These are phyloP conservation scores for Ficedula albicollis DNA, from an alignment of 2,797 vertebrate species.

Conservation along the genomic window DNA sequence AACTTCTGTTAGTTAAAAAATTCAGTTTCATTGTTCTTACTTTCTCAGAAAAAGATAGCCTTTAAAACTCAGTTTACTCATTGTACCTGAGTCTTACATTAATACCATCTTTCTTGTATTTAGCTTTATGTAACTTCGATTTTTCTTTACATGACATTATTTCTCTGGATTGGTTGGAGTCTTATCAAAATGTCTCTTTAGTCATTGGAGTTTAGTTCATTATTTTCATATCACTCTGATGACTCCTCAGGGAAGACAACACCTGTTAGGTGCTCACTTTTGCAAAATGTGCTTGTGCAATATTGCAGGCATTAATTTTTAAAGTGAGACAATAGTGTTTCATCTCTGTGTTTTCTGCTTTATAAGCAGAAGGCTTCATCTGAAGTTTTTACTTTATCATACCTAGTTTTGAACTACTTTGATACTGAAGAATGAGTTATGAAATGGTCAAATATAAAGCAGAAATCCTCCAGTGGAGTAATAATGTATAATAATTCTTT, in stretches of 20 bases:
- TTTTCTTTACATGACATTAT: neutral
- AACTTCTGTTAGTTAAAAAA: neutral
- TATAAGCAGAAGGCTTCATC: neutral
- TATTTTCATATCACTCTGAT: neutral
- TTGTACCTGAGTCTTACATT: neutral
- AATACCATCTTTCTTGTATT: neutral
- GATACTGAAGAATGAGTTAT: neutral
- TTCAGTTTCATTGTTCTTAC: neutral
- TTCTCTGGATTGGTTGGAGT: neutral
- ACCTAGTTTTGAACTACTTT: neutral
- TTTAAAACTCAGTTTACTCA: neutral
- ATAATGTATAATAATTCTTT: neutral
- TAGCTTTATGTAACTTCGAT: neutral
- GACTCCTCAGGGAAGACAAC: neutral
- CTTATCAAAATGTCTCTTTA: conserved; percentile 35
- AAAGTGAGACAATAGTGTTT: neutral
- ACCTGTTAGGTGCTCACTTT: neutral
- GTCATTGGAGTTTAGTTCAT: conserved; percentile 20
- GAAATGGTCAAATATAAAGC: neutral
- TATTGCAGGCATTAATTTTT: conserved; percentile 35
- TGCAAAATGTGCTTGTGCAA: neutral
- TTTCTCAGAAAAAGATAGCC: neutral
- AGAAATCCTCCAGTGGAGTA: neutral
- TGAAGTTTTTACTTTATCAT: neutral
- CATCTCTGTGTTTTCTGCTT: conserved; percentile 4